These are phyloP conservation scores for Alouatta palliata DNA, from an alignment of 2,113 vertebrate genomes.

Conservation along the genomic window DNA sequence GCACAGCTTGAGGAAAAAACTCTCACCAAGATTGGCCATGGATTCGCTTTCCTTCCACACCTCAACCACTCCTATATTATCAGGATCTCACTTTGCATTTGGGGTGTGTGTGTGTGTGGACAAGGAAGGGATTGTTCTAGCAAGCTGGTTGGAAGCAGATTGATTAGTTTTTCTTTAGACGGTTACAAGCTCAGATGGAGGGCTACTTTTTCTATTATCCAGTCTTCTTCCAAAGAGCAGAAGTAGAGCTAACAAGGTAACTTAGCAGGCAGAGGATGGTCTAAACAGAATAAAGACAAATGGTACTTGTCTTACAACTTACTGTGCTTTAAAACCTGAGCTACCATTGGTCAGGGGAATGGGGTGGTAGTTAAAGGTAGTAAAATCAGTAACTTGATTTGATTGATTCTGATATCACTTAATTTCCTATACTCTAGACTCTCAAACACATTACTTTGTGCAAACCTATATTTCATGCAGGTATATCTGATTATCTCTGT, in stretches of 20 bases:
- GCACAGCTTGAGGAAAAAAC: background rate
- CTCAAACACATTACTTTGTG: background rate
- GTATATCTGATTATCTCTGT: background rate
- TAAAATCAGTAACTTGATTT: constrained; percentile 32
- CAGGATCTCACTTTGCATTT: background rate
- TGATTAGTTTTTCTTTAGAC: background rate
- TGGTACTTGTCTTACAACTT: background rate
- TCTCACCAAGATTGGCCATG: background rate
- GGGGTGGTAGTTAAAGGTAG: background rate
- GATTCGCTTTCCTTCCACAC: background rate
- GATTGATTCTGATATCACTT: background rate
- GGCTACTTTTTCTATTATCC: background rate
- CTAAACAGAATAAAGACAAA: constrained; percentile 15
- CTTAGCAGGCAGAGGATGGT: background rate
- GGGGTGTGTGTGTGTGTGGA: background rate
- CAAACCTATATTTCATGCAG: background rate
- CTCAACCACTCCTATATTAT: background rate
- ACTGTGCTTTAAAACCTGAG: background rate
- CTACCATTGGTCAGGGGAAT: background rate
- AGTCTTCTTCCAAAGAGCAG: background rate
- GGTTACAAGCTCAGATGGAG: background rate
- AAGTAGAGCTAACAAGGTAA: background rate
- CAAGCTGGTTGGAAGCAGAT: background rate
- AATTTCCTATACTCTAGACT: background rate
- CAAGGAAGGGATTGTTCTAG: background rate